Conservation (phyloP, 1,140 invertebrate species). For the Camponotus floridanus region DNA sequence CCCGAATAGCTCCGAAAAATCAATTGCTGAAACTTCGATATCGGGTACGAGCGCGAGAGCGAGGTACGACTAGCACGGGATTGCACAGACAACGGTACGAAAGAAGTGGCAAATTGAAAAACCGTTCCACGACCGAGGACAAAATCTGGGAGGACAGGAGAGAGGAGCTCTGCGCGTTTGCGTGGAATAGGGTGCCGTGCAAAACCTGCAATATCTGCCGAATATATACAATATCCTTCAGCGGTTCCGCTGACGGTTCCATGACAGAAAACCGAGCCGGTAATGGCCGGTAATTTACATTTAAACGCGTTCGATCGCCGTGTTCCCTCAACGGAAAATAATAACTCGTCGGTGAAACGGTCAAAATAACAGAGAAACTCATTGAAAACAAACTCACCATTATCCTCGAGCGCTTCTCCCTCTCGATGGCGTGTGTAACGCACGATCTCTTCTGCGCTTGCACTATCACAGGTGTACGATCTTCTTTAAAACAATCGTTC, state of each 20-base stretch:
- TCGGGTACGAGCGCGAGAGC: constrained; percentile 10
- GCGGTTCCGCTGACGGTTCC: not conserved
- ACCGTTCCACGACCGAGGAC: constrained; percentile 46
- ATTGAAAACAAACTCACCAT: constrained; percentile 57
- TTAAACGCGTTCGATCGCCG: constrained; percentile 32
- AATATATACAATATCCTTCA: not conserved
- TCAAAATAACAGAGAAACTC: not conserved
- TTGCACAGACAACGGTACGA: constrained; percentile 58
- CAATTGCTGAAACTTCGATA: constrained; percentile 68
- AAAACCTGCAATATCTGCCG: constrained; percentile 25
- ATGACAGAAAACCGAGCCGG: not conserved
- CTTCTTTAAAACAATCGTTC: constrained; percentile 54
- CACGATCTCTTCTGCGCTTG: constrained; percentile 46
- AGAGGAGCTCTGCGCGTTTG: not conserved
- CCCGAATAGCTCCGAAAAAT: constrained; percentile 40
- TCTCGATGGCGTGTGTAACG: constrained; percentile 17
- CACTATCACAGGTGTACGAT: constrained; percentile 52
- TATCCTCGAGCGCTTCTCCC: constrained; percentile 50
- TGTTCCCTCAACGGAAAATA: constrained; percentile 20
- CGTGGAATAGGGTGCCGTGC: not conserved
- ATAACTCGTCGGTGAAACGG: constrained; percentile 38
- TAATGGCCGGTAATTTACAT: constrained; percentile 58
- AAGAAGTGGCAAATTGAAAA: constrained; percentile 72
- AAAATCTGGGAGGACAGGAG: constrained; percentile 23
- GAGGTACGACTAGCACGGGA: constrained; percentile 37